Evolutionary conservation across 2,888 invertebrate species (phyloP), one percentile per base, ranked within the genome.

Genomic region (Eupithecia vulgata): DNA sequence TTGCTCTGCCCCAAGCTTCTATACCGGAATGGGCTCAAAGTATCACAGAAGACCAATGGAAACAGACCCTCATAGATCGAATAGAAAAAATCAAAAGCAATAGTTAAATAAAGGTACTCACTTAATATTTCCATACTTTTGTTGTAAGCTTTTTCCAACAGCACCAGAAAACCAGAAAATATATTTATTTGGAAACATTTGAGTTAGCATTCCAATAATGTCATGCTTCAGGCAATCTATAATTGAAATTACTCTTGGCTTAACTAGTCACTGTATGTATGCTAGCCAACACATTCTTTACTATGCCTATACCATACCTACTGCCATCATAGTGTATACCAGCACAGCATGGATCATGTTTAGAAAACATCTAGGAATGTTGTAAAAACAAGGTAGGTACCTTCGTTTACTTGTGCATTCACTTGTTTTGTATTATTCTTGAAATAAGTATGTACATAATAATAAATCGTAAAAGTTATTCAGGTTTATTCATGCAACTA

Each of bases 11-110:
- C 5, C 90, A 94, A 62, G 94, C 95, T 42, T 95, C 96, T 25
- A 96, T 96, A 85, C 97, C 97, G 12, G 96, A 96, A 80, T 97
- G 97, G 97, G 97, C 97, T 0, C 95, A 95, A 72, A 94, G 94
- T 77, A 94, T 97, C 78, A 95, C 96, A 2, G 97, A 97, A 82
- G 96, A 96, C 57, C 95, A 96, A 81, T 97, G 96, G 96, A 96
- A 96, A 83, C 93, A 96, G 78, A 95, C 95, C 73, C 91, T 96
- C 10, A 93, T 95, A 80, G 95, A 95, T 79, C 94, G 95, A 81
- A 95, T 96, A 87, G 91, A 94, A 76, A 89, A 83, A 80, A 81
- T 93, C 68, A 90, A 87, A 76, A 87, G 80, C 72, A 92, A 91
- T 79, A 88, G 86, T 81, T 92, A 87, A 37, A 25, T 25, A 57